phyloP scores from a whole-genome alignment of 2,888 invertebrate genomes.

The Nomada ruficornis region DNA sequence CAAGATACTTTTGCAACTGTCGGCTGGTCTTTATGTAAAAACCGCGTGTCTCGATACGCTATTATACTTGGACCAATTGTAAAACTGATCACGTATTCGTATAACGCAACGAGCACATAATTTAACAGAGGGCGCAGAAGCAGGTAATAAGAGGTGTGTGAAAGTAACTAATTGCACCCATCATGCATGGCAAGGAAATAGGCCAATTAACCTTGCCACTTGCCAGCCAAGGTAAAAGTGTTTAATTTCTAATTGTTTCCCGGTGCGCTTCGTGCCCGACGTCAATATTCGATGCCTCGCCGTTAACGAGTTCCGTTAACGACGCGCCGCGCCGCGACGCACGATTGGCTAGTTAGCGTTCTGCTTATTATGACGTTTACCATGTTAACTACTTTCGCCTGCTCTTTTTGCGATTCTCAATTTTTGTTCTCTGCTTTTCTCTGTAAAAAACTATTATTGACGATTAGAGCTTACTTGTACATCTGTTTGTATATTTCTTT shows the following conservation, averaged over 20 bases:
- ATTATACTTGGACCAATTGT: constrained; percentile 40
- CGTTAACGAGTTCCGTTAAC: constrained; percentile 65
- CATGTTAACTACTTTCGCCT: constrained; percentile 33
- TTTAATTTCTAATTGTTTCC: constrained; percentile 65
- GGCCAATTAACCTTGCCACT: constrained; percentile 63
- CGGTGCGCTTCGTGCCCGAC: constrained; percentile 47
- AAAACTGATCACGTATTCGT: constrained; percentile 56
- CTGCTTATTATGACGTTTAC: constrained; percentile 57
- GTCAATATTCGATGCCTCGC: constrained; percentile 59
- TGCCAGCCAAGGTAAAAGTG: constrained; percentile 49
- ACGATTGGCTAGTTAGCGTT: constrained; percentile 41
- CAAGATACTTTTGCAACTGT: constrained; percentile 24
- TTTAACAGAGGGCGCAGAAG: constrained; percentile 60
- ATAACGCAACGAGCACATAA: constrained; percentile 62
- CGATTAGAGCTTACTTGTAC: too few species aligned
- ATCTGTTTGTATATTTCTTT: too few species aligned
- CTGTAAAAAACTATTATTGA: too few species aligned
- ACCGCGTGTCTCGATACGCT: constrained; percentile 12
- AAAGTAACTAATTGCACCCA: constrained; percentile 68
- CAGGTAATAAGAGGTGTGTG: constrained; percentile 42
- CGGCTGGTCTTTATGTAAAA: constrained; percentile 25
- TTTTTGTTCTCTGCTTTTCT: constrained; percentile 1
- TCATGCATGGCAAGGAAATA: constrained; percentile 51
- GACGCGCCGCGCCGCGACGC: constrained; percentile 39
- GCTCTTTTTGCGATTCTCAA: background rate